phyloP scores from a whole-genome alignment of 2,888 invertebrate species.

The Ennomos erosarius region DNA sequence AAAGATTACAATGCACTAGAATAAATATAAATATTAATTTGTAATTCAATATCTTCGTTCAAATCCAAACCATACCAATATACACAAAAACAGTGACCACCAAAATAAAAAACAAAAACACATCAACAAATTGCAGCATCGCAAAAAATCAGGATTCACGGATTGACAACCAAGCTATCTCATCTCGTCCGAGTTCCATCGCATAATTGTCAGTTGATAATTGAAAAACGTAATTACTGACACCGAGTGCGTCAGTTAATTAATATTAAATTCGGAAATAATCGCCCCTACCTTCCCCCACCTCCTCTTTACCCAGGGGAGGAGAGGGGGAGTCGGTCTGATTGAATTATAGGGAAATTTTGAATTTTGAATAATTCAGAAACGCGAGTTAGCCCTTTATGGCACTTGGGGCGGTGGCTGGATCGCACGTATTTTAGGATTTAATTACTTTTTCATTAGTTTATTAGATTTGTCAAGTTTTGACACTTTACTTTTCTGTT shows the following conservation, averaged over 20 bases:
- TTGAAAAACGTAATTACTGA: conserved; percentile 83
- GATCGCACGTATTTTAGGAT: conserved; percentile 46
- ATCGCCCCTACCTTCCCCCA: conserved; percentile 64
- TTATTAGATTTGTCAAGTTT: conserved; percentile 8
- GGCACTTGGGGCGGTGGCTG: conserved; percentile 50
- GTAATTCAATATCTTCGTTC: too few species aligned
- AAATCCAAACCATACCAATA: too few species aligned
- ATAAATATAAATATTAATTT: too few species aligned
- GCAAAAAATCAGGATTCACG: conserved; percentile 45
- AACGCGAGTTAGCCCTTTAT: conserved; percentile 76
- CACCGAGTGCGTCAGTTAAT: conserved; percentile 79
- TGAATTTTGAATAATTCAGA: conserved; percentile 83
- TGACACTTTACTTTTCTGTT: too few species aligned
- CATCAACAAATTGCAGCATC: conserved; percentile 36
- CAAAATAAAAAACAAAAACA: conserved; percentile 30
- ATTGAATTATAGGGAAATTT: conserved; percentile 85
- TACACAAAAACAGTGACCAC: conserved; percentile 11
- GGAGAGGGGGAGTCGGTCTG: conserved; percentile 57
- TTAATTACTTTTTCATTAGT: conserved; percentile 47
- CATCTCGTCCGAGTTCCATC: conserved; percentile 77
- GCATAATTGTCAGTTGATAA: conserved; percentile 82
- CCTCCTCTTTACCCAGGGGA: conserved; percentile 58
- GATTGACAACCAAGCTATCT: conserved; percentile 72
- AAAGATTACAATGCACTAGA: too few species aligned
- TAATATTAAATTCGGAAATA: conserved; percentile 86